Evolutionary conservation across 1,140 invertebrate species (phyloP).

Genomic region (Heliconius eleuchia): DNA sequence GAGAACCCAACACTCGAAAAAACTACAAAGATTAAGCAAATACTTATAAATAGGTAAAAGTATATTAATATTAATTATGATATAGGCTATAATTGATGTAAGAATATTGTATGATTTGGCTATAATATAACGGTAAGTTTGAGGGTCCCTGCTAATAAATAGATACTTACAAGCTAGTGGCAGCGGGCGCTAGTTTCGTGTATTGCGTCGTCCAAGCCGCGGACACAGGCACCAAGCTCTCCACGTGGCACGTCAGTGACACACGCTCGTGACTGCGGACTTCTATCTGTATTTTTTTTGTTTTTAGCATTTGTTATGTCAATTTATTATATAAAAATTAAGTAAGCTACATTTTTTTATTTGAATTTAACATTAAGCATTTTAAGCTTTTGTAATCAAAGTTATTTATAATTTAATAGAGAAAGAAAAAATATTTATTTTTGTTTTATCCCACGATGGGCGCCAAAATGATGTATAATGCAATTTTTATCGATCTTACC

Average conservation of each 20-base stretch:
- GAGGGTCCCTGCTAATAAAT: not conserved
- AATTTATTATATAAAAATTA: not conserved
- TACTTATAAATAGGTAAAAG: no score
- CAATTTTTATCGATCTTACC: not conserved
- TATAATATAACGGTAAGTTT: not conserved
- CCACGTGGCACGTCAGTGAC: slow-evolving; percentile 57
- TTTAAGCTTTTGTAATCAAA: no score
- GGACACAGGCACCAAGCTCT: slow-evolving; percentile 66
- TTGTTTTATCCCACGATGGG: not conserved
- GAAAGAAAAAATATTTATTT: no score
- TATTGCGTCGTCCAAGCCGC: slow-evolving; percentile 60
- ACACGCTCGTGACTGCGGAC: slow-evolving; percentile 50
- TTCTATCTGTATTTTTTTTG: slow-evolving; percentile 43
- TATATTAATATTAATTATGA: no score
- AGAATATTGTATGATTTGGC: no score
- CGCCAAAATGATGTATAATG: not conserved
- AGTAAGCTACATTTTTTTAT: no score
- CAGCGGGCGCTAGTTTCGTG: not conserved
- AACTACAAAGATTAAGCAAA: no score
- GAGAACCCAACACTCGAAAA: no score
- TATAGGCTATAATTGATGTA: no score
- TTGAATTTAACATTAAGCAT: no score
- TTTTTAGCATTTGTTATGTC: not conserved
- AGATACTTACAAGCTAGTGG: slow-evolving; percentile 8
- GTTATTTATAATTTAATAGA: no score